phyloP scores from a whole-genome alignment of 1,140 invertebrate species.

The Hypsibius dujardini region DNA sequence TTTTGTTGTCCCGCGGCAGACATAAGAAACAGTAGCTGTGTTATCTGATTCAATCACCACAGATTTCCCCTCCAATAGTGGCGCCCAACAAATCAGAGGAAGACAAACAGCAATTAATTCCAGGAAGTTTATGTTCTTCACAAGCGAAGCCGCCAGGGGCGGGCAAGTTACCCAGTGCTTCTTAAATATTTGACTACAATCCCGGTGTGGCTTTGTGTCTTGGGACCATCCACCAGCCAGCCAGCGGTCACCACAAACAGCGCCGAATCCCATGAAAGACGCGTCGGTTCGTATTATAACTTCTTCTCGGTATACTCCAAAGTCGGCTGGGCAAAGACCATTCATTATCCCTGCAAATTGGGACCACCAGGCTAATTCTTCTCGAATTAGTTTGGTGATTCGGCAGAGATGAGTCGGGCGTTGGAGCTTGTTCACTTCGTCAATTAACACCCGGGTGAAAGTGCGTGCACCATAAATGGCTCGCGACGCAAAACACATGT shows the following conservation, averaged over 20 bases:
- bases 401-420: neutral
- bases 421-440: neutral
- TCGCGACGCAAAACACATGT: neutral
- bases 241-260: neutral
- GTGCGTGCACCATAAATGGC: slow-evolving; percentile 9
- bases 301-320: neutral
- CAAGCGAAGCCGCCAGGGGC: neutral
- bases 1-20: neutral
- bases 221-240: neutral
- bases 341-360: neutral
- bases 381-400: neutral
- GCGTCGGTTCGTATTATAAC: neutral
- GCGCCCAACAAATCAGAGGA: neutral
- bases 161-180: neutral
- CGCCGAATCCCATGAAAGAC: neutral
- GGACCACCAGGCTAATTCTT: neutral
- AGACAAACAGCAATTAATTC: neutral
- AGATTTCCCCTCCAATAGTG: neutral
- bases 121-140: neutral
- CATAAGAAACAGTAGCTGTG: neutral
- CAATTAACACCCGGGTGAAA: slow-evolving; percentile 9
- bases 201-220: neutral
- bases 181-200: neutral
- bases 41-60: neutral
- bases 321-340: neutral